These are phyloP conservation scores for Antechinus stuartii DNA, from an alignment of 2,113 vertebrate species.

Conservation along the genomic window DNA sequence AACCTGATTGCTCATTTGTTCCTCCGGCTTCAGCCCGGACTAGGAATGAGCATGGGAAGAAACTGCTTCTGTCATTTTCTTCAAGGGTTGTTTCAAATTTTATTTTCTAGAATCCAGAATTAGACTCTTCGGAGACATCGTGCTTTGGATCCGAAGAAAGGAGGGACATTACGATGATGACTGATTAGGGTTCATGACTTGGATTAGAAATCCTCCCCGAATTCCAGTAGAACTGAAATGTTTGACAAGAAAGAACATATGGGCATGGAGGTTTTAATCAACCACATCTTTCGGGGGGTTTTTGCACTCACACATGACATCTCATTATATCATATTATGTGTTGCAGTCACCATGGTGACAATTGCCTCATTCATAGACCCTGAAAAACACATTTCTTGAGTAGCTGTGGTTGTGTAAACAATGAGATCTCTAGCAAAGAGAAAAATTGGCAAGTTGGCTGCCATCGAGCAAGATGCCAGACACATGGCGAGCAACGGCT, in stretches of 20 bases:
- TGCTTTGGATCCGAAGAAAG: slow-evolving; percentile 9
- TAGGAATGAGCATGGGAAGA: slow-evolving; percentile 37
- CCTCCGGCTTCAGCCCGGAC: slow-evolving; percentile 35
- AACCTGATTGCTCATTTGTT: slow-evolving; percentile 53
- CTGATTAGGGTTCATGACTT: slow-evolving; percentile 61
- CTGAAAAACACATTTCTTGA: slow-evolving; percentile 38
- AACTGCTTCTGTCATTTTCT: slow-evolving; percentile 45
- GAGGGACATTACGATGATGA: slow-evolving; percentile 32
- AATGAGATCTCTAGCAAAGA: slow-evolving; percentile 43
- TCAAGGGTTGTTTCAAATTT: slow-evolving; percentile 20
- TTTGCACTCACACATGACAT: slow-evolving; percentile 69
- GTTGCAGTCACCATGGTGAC: slow-evolving; percentile 73
- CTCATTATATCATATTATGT: slow-evolving; percentile 71
- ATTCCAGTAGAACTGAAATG: slow-evolving; percentile 60
- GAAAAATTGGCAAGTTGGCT: background rate
- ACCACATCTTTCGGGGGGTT: slow-evolving; percentile 66
- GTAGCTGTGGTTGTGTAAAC: slow-evolving; percentile 34
- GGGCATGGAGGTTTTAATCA: slow-evolving; percentile 64
- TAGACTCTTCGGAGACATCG: background rate
- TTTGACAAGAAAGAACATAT: slow-evolving; percentile 77
- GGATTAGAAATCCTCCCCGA: slow-evolving; percentile 63
- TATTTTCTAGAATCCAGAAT: slow-evolving; percentile 25
- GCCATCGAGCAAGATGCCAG: background rate
- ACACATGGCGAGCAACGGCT: background rate
- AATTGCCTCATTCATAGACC: slow-evolving; percentile 67